These are phyloP conservation scores for Odocoileus virginianus DNA, from an alignment of 2,113 vertebrate species.

Conservation along the genomic window DNA sequence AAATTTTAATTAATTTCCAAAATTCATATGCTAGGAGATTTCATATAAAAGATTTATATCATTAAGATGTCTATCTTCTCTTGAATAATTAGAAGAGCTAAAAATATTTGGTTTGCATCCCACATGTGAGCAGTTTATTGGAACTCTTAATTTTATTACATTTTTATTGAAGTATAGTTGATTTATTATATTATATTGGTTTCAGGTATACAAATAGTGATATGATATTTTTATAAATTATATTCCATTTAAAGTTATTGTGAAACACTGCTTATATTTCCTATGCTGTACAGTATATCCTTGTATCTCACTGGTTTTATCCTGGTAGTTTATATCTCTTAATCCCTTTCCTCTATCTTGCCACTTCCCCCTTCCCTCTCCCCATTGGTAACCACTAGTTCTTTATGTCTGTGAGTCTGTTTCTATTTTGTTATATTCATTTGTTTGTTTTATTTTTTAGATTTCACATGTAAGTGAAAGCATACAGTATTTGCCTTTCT, in stretches of 20 bases:
- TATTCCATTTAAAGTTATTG: neutral
- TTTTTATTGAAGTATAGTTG: neutral
- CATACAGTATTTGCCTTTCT: neutral
- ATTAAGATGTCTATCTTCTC: neutral
- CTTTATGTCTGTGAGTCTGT: neutral
- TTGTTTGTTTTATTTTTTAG: neutral
- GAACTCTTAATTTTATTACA: neutral
- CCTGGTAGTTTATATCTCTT: neutral
- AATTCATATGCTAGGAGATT: neutral
- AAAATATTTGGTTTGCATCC: neutral
- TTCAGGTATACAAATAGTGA: neutral
- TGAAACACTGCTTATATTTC: neutral
- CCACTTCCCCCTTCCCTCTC: neutral
- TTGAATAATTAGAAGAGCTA: neutral
- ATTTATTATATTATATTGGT: neutral
- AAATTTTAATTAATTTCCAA: slow-evolving; percentile 6
- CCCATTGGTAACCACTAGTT: neutral
- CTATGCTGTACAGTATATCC: neutral
- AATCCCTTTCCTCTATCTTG: neutral
- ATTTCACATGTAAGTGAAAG: neutral
- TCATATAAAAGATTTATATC: neutral
- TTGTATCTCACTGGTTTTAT: neutral
- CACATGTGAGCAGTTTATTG: neutral
- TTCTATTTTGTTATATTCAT: neutral
- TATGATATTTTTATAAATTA: neutral